These are phyloP conservation scores for Parazoanthus swiftii DNA, from an alignment of 92 coral and sea anemone genomes.

Conservation along the genomic window DNA sequence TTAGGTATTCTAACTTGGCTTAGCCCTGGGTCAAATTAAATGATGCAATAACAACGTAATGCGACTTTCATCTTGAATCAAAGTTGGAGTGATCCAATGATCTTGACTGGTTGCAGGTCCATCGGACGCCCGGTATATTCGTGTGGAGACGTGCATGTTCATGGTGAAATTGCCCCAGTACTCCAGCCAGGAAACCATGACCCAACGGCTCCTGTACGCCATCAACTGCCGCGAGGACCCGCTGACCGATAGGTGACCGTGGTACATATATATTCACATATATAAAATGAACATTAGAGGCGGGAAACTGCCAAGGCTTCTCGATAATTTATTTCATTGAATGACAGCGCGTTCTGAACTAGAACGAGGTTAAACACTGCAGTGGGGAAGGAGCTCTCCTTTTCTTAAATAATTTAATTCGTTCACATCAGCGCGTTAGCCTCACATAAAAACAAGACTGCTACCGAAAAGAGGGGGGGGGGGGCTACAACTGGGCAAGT, in stretches of 20 bases:
- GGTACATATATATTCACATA: neutral
- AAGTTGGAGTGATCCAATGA: neutral
- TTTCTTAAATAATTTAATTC: neutral
- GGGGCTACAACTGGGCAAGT: no score
- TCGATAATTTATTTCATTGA: neutral
- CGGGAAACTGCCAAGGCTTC: neutral
- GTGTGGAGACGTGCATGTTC: constrained; percentile 99
- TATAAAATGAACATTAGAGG: neutral
- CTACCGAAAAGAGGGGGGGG: neutral
- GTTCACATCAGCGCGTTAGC: neutral
- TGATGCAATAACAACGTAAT: no score
- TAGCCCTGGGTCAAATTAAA: no score
- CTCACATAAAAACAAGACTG: neutral
- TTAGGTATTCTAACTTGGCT: no score
- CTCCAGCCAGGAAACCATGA: constrained; percentile 91
- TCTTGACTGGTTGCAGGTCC: constrained; percentile 60
- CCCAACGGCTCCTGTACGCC: constrained; percentile 83
- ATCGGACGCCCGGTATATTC: constrained; percentile 92
- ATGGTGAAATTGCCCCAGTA: constrained; percentile 96
- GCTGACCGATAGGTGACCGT: constrained; percentile 71
- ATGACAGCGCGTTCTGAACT: neutral
- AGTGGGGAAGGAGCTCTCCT: neutral
- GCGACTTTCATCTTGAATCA: no score
- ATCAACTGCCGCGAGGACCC: constrained; percentile 99
- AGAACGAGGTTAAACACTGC: neutral